Evolutionary conservation across 2,888 invertebrate genomes (phyloP).

Genomic region (Lottia scabra): DNA sequence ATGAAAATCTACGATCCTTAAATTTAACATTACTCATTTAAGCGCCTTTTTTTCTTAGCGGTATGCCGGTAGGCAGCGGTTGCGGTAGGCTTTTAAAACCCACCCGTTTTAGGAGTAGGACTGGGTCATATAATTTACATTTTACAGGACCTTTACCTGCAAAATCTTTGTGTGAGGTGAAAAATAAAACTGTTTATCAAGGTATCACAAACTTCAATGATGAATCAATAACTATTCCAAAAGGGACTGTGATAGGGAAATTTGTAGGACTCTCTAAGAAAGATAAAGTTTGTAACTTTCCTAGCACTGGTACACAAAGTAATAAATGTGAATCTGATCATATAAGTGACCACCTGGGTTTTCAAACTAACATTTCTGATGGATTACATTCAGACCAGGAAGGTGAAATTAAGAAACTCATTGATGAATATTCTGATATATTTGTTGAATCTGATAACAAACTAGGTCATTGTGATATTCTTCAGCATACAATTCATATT

Average conservation of each 20-base stretch:
- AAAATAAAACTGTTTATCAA: background rate
- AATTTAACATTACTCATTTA: too few species aligned
- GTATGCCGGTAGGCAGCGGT: too few species aligned
- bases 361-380: background rate
- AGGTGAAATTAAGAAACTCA: background rate
- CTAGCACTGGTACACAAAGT: background rate
- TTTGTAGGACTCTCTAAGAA: background rate
- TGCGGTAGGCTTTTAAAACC: too few species aligned
- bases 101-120: too few species aligned
- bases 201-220: background rate
- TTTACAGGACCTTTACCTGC: too few species aligned
- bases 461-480: slow-evolving; percentile 8
- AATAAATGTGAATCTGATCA: background rate
- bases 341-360: background rate
- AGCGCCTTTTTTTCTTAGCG: too few species aligned
- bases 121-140: too few species aligned
- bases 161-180: background rate
- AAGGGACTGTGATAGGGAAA: background rate
- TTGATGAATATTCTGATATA: slow-evolving; percentile 12
- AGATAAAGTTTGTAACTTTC: background rate
- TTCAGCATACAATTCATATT: slow-evolving; percentile 5
- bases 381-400: background rate
- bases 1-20: too few species aligned
- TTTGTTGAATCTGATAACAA: too few species aligned
- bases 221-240: background rate